These are phyloP conservation scores for Epirrhoe tristata DNA, from an alignment of 2,888 invertebrate genomes.

Conservation along the genomic window DNA sequence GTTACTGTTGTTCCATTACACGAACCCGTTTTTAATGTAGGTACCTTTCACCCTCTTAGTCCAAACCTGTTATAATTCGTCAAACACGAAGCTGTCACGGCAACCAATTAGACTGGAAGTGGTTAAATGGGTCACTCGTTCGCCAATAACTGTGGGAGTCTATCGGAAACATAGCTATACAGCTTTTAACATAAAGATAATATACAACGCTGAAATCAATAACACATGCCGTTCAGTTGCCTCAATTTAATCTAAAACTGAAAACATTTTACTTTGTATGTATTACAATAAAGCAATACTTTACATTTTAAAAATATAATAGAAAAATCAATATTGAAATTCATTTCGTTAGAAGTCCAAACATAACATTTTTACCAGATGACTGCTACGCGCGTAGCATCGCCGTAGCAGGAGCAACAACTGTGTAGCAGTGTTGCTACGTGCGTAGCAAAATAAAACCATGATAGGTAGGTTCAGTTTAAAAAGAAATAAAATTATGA, in stretches of 20 bases:
- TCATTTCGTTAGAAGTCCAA: neutral
- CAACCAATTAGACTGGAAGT: constrained; percentile 46
- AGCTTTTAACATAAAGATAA: neutral
- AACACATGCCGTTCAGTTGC: too few species aligned
- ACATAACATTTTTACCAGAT: neutral
- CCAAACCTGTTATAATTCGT: constrained; percentile 26
- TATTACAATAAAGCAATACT: too few species aligned
- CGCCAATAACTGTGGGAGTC: constrained; percentile 30
- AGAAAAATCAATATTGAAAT: too few species aligned
- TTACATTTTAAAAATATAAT: too few species aligned
- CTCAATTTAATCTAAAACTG: too few species aligned
- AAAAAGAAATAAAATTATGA: neutral
- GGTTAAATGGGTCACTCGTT: constrained; percentile 44
- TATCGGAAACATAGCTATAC: constrained; percentile 5
- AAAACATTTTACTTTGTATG: too few species aligned
- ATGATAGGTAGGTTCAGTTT: neutral
- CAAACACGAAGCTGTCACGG: constrained; percentile 36
- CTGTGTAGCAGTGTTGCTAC: constrained; percentile 16
- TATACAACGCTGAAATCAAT: too few species aligned
- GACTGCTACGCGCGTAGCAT: constrained; percentile 17
- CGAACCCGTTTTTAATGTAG: too few species aligned
- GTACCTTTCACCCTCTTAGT: too few species aligned
- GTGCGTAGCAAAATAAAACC: constrained; percentile 16
- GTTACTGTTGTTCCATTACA: too few species aligned
- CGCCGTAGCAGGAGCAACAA: constrained; percentile 8